Conservation (phyloP, 2,888 invertebrate species). For the Argynnis bischoffii region DNA sequence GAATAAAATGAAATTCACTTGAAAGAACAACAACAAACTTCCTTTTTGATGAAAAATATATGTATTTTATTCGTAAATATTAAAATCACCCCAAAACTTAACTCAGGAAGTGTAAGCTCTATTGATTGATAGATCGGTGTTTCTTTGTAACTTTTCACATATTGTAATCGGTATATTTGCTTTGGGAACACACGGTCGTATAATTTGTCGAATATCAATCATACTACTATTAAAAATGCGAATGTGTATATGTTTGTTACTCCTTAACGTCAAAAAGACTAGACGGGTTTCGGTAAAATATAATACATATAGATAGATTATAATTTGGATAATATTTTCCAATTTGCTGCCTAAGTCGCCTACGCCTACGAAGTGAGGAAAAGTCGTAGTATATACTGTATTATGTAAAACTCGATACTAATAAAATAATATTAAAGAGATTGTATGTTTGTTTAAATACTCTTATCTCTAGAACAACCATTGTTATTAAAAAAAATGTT, state of each 20-base stretch:
- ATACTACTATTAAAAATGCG: neutral
- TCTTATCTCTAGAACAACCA: no score
- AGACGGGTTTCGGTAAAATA: neutral
- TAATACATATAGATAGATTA: neutral
- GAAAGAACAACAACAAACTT: neutral
- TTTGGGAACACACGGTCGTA: conserved; percentile 30
- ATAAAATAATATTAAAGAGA: no score
- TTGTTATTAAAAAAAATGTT: no score
- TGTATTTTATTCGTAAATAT: conserved; percentile 15
- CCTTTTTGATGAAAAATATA: neutral
- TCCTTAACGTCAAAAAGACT: no score
- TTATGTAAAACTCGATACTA: no score
- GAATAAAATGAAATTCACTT: neutral
- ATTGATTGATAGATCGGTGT: conserved; percentile 46
- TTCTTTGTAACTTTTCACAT: conserved; percentile 41
- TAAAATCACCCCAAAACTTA: conserved; percentile 33
- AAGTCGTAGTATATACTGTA: no score
- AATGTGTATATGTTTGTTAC: no score
- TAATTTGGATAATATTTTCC: neutral
- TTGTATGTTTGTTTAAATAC: no score
- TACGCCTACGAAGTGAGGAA: no score
- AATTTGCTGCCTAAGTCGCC: no score
- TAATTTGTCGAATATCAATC: neutral
- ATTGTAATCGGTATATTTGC: conserved; percentile 41
- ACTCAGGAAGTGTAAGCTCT: conserved; percentile 39